Percentiles rank a stretch among this genome's conserved stretches.
These are phyloP conservation scores for Nothoprocta perdicaria DNA, from an alignment of 2,113 vertebrate species.

Conservation along the genomic window DNA sequence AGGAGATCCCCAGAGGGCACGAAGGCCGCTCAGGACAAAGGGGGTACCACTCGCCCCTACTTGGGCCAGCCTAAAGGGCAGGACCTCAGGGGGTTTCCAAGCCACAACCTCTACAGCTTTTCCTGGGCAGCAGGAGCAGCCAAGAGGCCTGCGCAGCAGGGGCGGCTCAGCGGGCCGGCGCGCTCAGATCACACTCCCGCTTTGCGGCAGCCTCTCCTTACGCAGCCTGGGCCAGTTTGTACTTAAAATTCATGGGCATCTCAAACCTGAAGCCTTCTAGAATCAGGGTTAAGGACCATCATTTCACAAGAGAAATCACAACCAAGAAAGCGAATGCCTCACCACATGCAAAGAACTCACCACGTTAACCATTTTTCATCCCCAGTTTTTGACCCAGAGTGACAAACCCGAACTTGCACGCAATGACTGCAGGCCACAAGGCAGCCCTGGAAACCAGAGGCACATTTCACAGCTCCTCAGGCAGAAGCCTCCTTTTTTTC, in stretches of 20 bases:
- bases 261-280: background rate
- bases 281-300: background rate
- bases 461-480: background rate
- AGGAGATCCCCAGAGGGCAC: background rate
- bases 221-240: background rate
- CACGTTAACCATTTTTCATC: background rate
- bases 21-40: background rate
- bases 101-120: background rate
- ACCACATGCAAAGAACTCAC: background rate
- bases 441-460: background rate
- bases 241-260: background rate
- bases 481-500: background rate
- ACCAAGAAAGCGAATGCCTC: background rate
- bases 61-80: background rate
- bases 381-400: background rate
- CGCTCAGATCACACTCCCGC: background rate
- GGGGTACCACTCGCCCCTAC: background rate
- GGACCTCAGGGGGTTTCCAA: background rate
- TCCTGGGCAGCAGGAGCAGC: background rate
- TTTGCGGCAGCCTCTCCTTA: background rate
- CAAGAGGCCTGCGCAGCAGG: background rate
- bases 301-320: background rate
- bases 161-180: background rate
- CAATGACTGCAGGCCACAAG: background rate
- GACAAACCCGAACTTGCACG: background rate